Conservation (phyloP, 2,888 invertebrate species). For the Euzetes globulus region DNA sequence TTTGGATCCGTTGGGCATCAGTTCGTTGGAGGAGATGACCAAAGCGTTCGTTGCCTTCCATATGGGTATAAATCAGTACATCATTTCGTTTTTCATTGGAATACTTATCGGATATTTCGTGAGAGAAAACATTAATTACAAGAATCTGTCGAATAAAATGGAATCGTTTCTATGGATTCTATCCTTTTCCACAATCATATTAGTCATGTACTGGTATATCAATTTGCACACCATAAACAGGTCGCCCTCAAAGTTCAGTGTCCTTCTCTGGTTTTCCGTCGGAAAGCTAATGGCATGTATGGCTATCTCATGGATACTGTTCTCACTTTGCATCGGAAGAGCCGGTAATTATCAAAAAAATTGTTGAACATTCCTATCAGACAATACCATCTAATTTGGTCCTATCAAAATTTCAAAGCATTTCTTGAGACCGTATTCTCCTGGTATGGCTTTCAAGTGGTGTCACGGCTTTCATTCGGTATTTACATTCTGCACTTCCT, state of each 20-base stretch:
- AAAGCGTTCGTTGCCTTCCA: constrained; percentile 32
- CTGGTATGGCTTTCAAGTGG: constrained; percentile 25
- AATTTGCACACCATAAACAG: constrained; percentile 22
- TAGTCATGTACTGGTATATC: constrained; percentile 23
- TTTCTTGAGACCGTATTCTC: constrained; percentile 7
- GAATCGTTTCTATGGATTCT: constrained; percentile 26
- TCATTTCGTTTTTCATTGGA: constrained; percentile 29
- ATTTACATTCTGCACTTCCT: constrained; percentile 33
- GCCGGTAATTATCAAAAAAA: constrained; percentile 19
- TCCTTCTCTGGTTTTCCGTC: constrained; percentile 29
- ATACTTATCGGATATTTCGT: constrained; percentile 29
- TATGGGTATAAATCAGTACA: constrained; percentile 35
- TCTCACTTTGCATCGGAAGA: constrained; percentile 26
- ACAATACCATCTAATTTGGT: no score
- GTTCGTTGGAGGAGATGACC: constrained; percentile 29
- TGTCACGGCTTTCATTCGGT: constrained; percentile 32
- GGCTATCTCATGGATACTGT: constrained; percentile 30
- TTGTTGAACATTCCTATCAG: no score
- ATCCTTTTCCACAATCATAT: neutral
- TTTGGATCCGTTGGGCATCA: constrained; percentile 23
- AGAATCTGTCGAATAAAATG: neutral
- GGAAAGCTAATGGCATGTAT: constrained; percentile 29
- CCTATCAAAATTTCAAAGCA: neutral
- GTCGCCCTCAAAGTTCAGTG: constrained; percentile 4
- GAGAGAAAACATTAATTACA: neutral